Conservation (phyloP, 2,113 vertebrate genomes). For the Anthoscopus minutus region DNA sequence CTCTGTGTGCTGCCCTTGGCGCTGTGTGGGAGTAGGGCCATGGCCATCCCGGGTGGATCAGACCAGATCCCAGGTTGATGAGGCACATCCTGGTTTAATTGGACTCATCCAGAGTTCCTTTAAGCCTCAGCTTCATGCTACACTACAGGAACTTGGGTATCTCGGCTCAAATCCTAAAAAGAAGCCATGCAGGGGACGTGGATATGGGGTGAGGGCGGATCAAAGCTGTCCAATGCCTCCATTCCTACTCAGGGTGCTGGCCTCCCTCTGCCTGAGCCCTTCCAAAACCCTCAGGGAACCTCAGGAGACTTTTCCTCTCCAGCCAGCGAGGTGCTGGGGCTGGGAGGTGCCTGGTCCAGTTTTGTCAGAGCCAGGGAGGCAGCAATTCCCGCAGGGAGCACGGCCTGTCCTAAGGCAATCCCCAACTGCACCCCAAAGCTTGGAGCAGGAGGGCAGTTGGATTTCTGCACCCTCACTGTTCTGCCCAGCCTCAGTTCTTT, state of each 20-base stretch:
- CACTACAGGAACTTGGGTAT: background rate
- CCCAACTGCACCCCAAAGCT: background rate
- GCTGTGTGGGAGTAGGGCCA: accelerated
- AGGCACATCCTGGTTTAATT: background rate
- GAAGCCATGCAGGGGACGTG: accelerated
- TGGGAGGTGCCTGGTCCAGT: accelerated
- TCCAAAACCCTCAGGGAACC: background rate
- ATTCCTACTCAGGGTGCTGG: accelerated
- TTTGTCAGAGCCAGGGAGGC: accelerated
- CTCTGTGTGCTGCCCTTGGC: accelerated
- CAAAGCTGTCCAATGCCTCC: background rate
- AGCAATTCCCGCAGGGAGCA: accelerated
- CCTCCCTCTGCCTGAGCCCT: background rate
- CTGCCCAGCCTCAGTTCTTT: background rate
- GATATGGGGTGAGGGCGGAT: background rate
- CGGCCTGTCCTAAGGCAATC: accelerated
- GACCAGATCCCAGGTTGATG: background rate
- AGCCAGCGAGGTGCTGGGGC: background rate
- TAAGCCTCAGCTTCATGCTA: background rate
- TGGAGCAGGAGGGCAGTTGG: background rate
- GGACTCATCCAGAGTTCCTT: no score
- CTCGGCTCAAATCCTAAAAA: background rate
- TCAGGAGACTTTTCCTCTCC: background rate
- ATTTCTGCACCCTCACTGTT: accelerated
- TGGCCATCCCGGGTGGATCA: accelerated